Percentiles rank a stretch among this genome's conserved stretches.
phyloP scores from a whole-genome alignment of 2,797 vertebrate species.

The Schizopygopsis pylzovi region DNA sequence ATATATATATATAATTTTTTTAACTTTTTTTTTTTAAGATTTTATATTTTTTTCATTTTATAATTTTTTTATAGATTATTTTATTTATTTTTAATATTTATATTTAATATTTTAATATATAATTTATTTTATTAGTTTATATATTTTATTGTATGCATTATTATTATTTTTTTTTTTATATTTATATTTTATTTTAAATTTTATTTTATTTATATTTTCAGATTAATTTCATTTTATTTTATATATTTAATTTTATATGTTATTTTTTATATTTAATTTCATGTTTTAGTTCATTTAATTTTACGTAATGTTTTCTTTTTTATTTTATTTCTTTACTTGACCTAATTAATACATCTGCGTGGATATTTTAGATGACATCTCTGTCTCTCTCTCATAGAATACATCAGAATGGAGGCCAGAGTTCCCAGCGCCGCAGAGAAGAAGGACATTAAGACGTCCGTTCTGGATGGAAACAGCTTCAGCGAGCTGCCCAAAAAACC shows the following conservation, averaged over 20 bases:
- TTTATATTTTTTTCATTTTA: not conserved
- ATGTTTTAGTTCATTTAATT: not conserved
- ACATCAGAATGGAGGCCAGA: slow-evolving; percentile 82
- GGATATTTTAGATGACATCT: not conserved
- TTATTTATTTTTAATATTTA: not conserved
- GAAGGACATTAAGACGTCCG: slow-evolving; percentile 80
- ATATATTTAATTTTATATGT: not conserved
- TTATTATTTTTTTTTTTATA: no score
- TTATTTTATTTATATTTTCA: not conserved
- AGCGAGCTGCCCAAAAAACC: slow-evolving; percentile 83
- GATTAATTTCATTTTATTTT: not conserved
- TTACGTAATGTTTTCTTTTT: no score
- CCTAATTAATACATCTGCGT: not conserved
- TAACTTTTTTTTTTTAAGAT: no score
- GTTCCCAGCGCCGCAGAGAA: slow-evolving; percentile 78
- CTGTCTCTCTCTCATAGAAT: slow-evolving; percentile 29
- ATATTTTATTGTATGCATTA: not conserved
- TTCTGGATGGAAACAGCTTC: slow-evolving; percentile 82
- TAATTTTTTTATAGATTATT: not conserved
- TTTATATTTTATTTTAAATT: not conserved
- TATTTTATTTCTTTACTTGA: not conserved
- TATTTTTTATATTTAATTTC: not conserved
- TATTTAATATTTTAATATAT: not conserved
- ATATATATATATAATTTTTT: no score
- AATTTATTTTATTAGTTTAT: no score